Conservation (phyloP, 37 sponge, comb jelly and placozoan species). For the Oopsacas minuta region DNA sequence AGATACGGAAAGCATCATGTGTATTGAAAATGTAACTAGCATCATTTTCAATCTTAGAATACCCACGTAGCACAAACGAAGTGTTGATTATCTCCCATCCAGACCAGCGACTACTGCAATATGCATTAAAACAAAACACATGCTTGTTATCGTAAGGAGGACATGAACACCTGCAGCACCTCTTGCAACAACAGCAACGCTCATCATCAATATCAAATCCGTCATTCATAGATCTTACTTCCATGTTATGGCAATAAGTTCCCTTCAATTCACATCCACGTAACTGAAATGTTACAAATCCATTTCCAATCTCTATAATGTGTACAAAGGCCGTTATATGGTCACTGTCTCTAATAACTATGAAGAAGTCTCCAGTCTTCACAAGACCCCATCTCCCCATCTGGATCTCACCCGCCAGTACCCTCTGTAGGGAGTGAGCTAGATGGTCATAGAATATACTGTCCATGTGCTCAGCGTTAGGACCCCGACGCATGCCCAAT, state of each 20-base stretch:
- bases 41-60: conserved; percentile 78
- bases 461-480: conserved; percentile 65
- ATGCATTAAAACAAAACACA: conserved; percentile 70
- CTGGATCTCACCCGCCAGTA: conserved; percentile 72
- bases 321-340: conserved; percentile 81
- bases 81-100: conserved; percentile 90
- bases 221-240: conserved; percentile 91
- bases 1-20: conserved; percentile 47
- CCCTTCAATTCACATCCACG: conserved; percentile 89
- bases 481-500: conserved; percentile 82
- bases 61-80: conserved; percentile 76
- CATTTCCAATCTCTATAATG: conserved; percentile 92
- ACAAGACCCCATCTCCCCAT: conserved; percentile 90
- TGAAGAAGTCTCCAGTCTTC: conserved; percentile 79
- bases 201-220: conserved; percentile 54
- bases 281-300: conserved; percentile 91
- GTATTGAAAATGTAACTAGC: conserved; percentile 70
- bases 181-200: not conserved
- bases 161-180: conserved; percentile 46
- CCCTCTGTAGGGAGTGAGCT: conserved; percentile 74
- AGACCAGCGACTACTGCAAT: conserved; percentile 56
- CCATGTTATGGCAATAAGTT: conserved; percentile 86
- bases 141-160: conserved; percentile 53
- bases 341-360: conserved; percentile 67
- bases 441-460: conserved; percentile 95